These are phyloP conservation scores for Arenaria interpres DNA, from an alignment of 2,113 vertebrate genomes.

Conservation along the genomic window DNA sequence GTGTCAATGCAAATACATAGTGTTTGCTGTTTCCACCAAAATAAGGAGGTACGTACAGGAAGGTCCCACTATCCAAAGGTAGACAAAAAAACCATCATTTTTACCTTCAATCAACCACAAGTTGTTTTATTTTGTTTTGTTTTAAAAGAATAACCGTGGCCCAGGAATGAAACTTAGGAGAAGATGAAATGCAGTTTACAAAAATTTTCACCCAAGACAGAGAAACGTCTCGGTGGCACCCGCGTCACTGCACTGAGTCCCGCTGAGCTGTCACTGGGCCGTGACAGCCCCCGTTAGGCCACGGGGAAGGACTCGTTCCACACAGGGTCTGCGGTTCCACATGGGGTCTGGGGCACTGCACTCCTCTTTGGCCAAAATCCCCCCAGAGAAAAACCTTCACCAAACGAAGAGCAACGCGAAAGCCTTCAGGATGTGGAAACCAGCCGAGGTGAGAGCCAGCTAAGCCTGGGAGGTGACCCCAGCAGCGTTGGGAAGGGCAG, in stretches of 20 bases:
- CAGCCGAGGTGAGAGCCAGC: not conserved
- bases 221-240: not conserved
- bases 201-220: not conserved
- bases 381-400: not conserved
- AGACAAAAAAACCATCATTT: not conserved
- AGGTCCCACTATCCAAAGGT: not conserved
- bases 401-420: not conserved
- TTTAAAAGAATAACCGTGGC: not conserved
- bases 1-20: not conserved
- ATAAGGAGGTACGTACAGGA: rapidly evolving
- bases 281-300: not conserved
- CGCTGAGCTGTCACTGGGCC: rapidly evolving
- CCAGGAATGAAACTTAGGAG: not conserved
- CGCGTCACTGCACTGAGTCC: not conserved
- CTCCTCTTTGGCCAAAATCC: not conserved
- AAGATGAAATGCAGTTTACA: not conserved
- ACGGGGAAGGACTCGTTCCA: not conserved
- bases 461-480: too few species aligned
- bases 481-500: not conserved
- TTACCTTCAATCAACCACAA: not conserved
- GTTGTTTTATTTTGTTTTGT: not conserved
- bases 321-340: not conserved
- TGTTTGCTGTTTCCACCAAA: not conserved
- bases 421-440: not conserved
- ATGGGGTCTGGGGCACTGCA: rapidly evolving